Base-by-base conservation (phyloP, 2,797 vertebrate genomes). In the Bradypodion pumilum region DNA sequence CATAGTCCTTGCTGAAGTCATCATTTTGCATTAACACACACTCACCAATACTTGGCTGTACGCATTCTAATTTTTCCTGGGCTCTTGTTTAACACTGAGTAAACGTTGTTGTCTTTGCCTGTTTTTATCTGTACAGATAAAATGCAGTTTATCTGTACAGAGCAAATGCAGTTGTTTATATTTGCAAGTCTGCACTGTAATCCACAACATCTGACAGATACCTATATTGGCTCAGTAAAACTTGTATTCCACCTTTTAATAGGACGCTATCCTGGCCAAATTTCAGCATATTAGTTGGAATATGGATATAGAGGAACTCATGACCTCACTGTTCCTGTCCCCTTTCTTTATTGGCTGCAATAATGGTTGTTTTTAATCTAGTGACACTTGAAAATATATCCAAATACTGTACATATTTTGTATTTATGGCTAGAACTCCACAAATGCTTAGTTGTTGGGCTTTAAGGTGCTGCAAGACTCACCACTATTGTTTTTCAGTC, bases 151-250 rank as follows among this genome's bases (percentile, higher is more conserved):
- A n/a, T 40, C 4, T 63, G 37, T 62, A 80, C 74, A 69, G 15
- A 89, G 59, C 0, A 42, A 25, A 37, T 68, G 10, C 46, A 25
- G 1, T 73, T 40, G 16, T 79, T 1, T 42, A 12, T 70, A 60
- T 81, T 81, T 10, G 52, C 65, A 37, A 66, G 42, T 2, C 4
- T 25, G 81, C 1, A 10, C n/a, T 74, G 29, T 27, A 56, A n/a
- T 88, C 86, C 0, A 0, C 78, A 6, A 88, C 85, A 87, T 85
- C 25, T 77, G 79, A 90, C 68, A 90, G 92, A 85, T 91, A 93
- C 95, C 94, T 93, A 95, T 94, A 52, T 90, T 93, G 95, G 92
- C 80, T 84, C 85, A 87, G 44, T 15, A 19, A 60, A 88, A 72
- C 56, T 19, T 72, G 46, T 73, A 66, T 60, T 56, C 15, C 74